Conservation (phyloP, 2,113 vertebrate genomes). For the Alexandromys fortis region DNA sequence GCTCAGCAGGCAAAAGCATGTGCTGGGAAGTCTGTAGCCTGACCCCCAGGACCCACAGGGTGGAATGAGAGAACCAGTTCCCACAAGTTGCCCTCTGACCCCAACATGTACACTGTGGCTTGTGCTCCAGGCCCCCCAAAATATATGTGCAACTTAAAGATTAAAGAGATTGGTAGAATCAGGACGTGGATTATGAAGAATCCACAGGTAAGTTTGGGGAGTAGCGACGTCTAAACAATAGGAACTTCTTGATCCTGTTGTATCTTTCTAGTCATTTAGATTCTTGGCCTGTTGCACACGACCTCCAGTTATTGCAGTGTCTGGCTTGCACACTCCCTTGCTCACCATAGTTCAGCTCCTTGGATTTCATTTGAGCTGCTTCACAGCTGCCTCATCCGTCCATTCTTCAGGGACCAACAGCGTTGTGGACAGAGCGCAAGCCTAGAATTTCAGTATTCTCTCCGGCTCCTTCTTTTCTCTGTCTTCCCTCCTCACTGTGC, state of each 20-base stretch:
- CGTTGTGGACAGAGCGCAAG: background rate
- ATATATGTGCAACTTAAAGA: background rate
- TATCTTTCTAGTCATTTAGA: background rate
- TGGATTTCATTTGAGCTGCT: background rate
- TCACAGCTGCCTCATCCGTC: background rate
- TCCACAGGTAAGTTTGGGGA: background rate
- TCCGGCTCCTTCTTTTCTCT: background rate
- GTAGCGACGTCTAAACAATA: background rate
- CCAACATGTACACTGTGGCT: background rate
- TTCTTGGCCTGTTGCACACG: background rate
- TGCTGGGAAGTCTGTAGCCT: background rate
- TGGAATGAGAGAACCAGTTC: background rate
- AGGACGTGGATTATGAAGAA: background rate
- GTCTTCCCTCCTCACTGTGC: background rate
- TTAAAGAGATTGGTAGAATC: background rate
- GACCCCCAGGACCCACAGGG: background rate
- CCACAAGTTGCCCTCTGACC: background rate
- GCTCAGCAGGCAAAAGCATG: background rate
- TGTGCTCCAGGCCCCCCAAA: background rate
- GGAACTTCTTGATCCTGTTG: background rate
- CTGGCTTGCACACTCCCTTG: background rate
- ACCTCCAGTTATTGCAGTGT: background rate
- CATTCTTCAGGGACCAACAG: background rate
- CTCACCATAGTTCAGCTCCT: background rate
- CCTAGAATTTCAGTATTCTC: background rate